Conservation (phyloP, 2,888 invertebrate genomes). For the Leucoma salicis region DNA sequence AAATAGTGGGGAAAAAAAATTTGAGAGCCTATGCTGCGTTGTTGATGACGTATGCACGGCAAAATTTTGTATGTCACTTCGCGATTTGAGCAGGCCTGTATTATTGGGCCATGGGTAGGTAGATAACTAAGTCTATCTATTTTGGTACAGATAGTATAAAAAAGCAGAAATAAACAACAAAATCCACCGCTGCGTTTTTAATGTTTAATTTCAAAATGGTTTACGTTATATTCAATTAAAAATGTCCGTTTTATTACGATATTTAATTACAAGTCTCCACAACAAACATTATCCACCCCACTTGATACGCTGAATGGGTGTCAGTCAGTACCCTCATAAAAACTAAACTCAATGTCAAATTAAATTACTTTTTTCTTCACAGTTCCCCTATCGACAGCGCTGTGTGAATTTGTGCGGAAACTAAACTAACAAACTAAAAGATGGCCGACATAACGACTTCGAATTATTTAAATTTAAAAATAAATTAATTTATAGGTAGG, state of each 20-base stretch:
- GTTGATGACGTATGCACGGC: no score
- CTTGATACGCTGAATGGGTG: constrained; percentile 32
- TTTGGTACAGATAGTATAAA: no score
- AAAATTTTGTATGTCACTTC: no score
- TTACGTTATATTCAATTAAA: no score
- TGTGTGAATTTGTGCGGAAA: constrained; percentile 55
- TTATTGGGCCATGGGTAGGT: no score
- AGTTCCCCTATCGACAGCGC: constrained; percentile 41
- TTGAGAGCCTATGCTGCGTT: no score
- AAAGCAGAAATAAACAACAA: no score
- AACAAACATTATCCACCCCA: constrained; percentile 28
- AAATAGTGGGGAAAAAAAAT: no score
- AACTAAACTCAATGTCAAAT: constrained; percentile 58
- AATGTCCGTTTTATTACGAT: constrained; percentile 1
- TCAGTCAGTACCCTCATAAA: constrained; percentile 39
- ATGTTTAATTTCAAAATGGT: no score
- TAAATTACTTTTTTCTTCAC: constrained; percentile 63
- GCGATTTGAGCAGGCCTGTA: no score
- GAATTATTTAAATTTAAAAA: background rate
- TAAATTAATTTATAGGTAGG: background rate
- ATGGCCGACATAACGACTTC: constrained; percentile 50
- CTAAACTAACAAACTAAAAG: constrained; percentile 64
- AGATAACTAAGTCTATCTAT: no score
- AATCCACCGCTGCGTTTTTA: no score
- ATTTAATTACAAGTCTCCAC: constrained; percentile 19